phyloP scores from a whole-genome alignment of 2,113 vertebrate species.

The Psittacara wagleri region DNA sequence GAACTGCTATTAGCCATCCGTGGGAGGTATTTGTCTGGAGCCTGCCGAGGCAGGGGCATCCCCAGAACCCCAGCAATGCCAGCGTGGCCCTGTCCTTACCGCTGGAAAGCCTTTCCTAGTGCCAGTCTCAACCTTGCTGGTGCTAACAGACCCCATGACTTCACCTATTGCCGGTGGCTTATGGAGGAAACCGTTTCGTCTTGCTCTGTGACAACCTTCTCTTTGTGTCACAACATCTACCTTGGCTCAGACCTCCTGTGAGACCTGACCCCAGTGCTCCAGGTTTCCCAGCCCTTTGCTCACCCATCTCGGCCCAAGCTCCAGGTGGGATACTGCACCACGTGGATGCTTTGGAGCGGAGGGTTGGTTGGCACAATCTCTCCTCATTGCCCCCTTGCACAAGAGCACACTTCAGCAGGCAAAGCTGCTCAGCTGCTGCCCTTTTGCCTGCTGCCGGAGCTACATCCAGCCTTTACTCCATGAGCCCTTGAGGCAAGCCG shows the following conservation, averaged over 20 bases:
- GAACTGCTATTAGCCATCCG: background rate
- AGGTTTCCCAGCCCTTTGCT: background rate
- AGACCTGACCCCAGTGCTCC: background rate
- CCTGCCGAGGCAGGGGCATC: background rate
- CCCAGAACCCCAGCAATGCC: background rate
- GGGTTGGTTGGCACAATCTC: background rate
- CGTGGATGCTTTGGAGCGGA: accelerated
- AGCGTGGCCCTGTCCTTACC: background rate
- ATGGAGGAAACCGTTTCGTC: accelerated
- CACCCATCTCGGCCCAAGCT: accelerated
- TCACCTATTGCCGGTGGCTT: accelerated
- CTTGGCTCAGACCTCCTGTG: accelerated
- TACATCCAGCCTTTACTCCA: background rate
- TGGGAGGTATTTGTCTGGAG: background rate
- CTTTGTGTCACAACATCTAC: background rate
- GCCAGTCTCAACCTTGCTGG: background rate
- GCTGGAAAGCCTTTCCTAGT: background rate
- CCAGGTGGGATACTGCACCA: background rate
- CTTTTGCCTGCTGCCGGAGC: background rate
- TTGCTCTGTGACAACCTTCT: accelerated
- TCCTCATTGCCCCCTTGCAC: background rate
- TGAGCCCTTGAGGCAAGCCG: background rate
- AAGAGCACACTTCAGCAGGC: background rate
- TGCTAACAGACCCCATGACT: background rate
- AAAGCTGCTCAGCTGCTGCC: background rate